These are phyloP conservation scores for Notechis scutatus DNA, from an alignment of 2,113 vertebrate genomes.

Conservation along the genomic window DNA sequence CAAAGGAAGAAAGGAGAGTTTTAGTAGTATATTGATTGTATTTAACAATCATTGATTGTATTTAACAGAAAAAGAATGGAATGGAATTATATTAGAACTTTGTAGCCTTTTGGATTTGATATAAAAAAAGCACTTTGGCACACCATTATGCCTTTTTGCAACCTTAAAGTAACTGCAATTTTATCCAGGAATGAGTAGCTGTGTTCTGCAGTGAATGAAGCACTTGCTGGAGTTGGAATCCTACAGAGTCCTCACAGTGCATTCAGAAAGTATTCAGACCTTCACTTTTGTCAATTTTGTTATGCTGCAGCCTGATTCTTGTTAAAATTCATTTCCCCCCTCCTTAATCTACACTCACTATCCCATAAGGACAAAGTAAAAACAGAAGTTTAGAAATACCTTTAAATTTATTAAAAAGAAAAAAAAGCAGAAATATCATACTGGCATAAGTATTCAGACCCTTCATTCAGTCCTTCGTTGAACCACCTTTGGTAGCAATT, in stretches of 20 bases:
- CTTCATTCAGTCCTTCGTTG: no score
- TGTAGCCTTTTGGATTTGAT: not conserved
- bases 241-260: not conserved
- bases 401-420: no score
- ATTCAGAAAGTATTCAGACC: no score
- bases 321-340: no score
- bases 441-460: no score
- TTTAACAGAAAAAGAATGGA: not conserved
- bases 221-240: not conserved
- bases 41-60: not conserved
- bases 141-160: not conserved
- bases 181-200: not conserved
- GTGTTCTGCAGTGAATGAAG: not conserved
- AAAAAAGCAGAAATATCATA: no score
- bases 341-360: no score
- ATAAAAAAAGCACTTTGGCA: not conserved
- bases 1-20: not conserved
- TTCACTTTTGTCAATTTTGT: no score
- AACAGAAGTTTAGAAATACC: no score
- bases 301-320: no score
- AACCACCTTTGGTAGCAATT: no score
- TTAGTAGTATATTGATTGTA: not conserved
- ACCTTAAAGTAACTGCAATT: not conserved
- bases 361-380: no score
- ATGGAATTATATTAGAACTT: not conserved